Evolutionary conservation across 1,140 invertebrate genomes (phyloP), one percentile per base, ranked within the genome.

Genomic region (Nephila pilipes): DNA sequence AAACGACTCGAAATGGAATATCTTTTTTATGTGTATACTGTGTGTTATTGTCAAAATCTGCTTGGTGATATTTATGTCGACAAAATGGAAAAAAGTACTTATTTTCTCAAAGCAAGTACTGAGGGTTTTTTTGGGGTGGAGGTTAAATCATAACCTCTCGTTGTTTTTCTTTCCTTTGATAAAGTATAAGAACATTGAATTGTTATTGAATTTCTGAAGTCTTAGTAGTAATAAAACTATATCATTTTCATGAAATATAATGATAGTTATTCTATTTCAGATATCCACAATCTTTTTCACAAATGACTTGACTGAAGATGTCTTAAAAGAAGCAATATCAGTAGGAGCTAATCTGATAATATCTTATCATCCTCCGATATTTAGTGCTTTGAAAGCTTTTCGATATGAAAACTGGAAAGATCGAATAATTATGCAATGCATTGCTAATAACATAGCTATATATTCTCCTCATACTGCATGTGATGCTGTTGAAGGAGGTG

Each of bases 301-400:
- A 10, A 99, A 99, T 96, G 99, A 99, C 95, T 96, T 99, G 75
- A 99, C 98, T 0, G 97, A 98, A 95, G 96, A 96, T 93, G 98
- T 99, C 0, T 96, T 99, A 95, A 95, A 97, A 32, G 99, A 99
- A 96, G 98, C 98, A 10, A 94, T 98, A 32, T 94, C 96, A 3
- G 95, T 96, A 38, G 96, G 96, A 20, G 96, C 96, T 81, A 96
- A 99, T 95, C 95, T 99, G 94, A 98, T 99, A 93, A 96, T 99
- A 60, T 97, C 98, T 0, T 99, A 99, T 95, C 99, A 99, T 97
- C 99, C 99, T 20, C 98, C 98, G 25, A 98, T 99, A 95, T 99
- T 99, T 95, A 95, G 96, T 29, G 97, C 98, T 10, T 94, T 99
- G 32, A 99, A 99, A 95, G 96, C 97, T 80, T 95, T 99, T 58